Conservation (phyloP, 2,888 invertebrate genomes). For the Acrobeloides nanus region DNA sequence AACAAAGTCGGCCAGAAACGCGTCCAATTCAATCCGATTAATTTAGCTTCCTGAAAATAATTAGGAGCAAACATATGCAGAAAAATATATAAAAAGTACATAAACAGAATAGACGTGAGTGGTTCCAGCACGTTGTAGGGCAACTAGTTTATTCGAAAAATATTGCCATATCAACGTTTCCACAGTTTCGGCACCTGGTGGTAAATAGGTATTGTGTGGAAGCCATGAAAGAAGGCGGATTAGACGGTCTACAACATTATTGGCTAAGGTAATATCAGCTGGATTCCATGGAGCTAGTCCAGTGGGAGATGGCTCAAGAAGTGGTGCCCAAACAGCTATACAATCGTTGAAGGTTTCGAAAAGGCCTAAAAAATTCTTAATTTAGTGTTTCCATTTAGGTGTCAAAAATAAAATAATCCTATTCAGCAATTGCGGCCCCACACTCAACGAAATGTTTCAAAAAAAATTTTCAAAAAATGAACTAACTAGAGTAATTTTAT, state of each 20-base stretch:
- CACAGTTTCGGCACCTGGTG: constrained; percentile 33
- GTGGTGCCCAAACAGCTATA: constrained; percentile 33
- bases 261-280: constrained; percentile 29
- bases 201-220: constrained; percentile 37
- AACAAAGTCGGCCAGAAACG: constrained; percentile 31
- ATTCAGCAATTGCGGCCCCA: no score
- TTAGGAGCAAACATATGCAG: background rate
- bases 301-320: constrained; percentile 34
- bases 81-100: constrained; percentile 11
- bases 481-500: no score
- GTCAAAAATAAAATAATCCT: constrained; percentile 10
- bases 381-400: no score
- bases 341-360: no score
- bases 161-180: constrained; percentile 41
- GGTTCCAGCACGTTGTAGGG: constrained; percentile 21
- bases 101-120: constrained; percentile 27
- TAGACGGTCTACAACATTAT: constrained; percentile 27
- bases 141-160: constrained; percentile 30
- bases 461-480: no score
- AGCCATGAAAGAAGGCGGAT: constrained; percentile 35
- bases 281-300: constrained; percentile 43
- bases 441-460: no score
- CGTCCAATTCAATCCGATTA: constrained; percentile 25
- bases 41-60: constrained; percentile 20
- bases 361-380: no score